Evolutionary conservation across 2,797 vertebrate genomes (phyloP).

Genomic region (Leptatherina wallacei): DNA sequence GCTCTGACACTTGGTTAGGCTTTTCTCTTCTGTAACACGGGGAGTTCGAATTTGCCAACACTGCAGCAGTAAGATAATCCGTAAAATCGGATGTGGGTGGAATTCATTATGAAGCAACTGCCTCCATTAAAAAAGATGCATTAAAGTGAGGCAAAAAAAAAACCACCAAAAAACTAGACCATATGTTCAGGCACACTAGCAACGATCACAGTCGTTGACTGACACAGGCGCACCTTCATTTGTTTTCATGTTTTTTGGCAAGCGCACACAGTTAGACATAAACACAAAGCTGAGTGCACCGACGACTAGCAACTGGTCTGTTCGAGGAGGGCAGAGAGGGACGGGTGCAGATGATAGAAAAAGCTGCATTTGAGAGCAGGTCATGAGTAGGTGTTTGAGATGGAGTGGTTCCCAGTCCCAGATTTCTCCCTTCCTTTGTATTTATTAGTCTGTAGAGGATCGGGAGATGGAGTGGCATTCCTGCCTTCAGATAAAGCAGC

Average conservation of each 20-base stretch:
- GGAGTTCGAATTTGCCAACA: constrained; percentile 56
- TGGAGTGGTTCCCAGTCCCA: constrained; percentile 40
- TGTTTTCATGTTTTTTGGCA: not conserved
- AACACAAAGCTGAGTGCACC: constrained; percentile 16
- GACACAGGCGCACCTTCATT: constrained; percentile 2
- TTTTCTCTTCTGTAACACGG: constrained; percentile 53
- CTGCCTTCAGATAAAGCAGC: constrained; percentile 18
- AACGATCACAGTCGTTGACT: constrained; percentile 8
- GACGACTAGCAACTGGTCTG: constrained; percentile 27
- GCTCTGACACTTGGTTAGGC: constrained; percentile 34
- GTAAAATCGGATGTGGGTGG: constrained; percentile 64
- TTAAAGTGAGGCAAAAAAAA: constrained; percentile 7
- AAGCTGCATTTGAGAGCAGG: constrained; percentile 49
- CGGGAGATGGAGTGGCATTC: constrained; percentile 24
- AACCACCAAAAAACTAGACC: not conserved
- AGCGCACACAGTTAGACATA: constrained; percentile 4
- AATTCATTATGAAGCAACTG: constrained; percentile 60
- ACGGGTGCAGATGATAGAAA: constrained; percentile 17
- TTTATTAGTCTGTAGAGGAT: constrained; percentile 18
- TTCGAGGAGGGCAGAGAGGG: constrained; percentile 20
- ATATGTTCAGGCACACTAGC: constrained; percentile 6
- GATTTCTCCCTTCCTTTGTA: constrained; percentile 24
- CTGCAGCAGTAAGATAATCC: constrained; percentile 68
- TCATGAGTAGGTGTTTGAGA: constrained; percentile 59
- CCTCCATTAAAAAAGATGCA: constrained; percentile 48